Conservation (phyloP, 2,888 invertebrate species). For the Lasioglossum lativentre region DNA sequence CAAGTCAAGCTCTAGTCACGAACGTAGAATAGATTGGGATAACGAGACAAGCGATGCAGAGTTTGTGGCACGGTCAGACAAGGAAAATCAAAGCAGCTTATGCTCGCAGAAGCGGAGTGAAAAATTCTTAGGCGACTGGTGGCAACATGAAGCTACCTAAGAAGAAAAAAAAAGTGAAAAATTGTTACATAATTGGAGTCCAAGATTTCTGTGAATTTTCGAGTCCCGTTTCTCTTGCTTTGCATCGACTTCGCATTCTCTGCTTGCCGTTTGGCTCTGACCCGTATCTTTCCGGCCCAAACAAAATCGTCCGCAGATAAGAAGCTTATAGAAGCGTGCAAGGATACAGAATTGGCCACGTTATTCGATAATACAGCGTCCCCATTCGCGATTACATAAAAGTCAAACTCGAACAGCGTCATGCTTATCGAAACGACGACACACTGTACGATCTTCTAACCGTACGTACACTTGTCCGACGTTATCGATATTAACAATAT, state of each 20-base stretch:
- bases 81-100: not conserved
- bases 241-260: not conserved
- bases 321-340: not conserved
- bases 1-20: not conserved
- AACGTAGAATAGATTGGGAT: not conserved
- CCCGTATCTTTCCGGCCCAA: not conserved
- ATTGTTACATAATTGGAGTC: not conserved
- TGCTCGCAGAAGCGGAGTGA: not conserved
- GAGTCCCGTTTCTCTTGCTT: not conserved
- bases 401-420: not conserved
- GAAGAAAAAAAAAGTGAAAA: not conserved
- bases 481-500: not conserved
- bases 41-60: not conserved
- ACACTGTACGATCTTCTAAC: not conserved
- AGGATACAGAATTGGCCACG: not conserved
- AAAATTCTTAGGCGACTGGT: not conserved
- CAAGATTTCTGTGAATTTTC: not conserved
- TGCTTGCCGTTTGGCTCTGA: not conserved
- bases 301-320: not conserved
- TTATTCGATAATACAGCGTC: not conserved
- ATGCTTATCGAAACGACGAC: not conserved
- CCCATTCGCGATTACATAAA: slow-evolving; percentile 14
- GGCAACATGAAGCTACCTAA: not conserved
- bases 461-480: not conserved
- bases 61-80: not conserved